phyloP scores from a whole-genome alignment of 2,888 invertebrate genomes.

The Myathropa florea region DNA sequence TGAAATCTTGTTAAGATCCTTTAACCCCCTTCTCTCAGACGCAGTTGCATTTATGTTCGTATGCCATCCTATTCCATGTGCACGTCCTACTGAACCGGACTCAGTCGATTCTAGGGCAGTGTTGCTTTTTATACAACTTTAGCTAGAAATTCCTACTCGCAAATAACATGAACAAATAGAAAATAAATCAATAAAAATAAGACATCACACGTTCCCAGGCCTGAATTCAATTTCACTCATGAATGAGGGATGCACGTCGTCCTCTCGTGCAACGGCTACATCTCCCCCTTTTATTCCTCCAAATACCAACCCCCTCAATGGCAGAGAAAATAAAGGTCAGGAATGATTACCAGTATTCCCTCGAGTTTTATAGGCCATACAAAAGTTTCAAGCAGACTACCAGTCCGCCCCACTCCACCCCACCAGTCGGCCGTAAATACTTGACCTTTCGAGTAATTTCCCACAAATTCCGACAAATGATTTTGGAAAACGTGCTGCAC shows the following conservation, averaged over 20 bases:
- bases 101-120: background rate
- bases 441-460: background rate
- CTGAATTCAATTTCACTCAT: background rate
- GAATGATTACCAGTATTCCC: background rate
- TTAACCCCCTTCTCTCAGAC: too few species aligned
- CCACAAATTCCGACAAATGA: background rate
- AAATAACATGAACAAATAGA: background rate
- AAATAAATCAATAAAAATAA: background rate
- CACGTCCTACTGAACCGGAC: background rate
- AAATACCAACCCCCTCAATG: background rate
- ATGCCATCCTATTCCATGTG: too few species aligned
- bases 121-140: background rate
- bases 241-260: background rate
- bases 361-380: background rate
- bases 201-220: background rate
- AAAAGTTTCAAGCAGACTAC: background rate
- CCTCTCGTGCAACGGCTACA: background rate
- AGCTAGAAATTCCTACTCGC: background rate
- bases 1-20: too few species aligned
- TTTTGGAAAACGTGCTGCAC: slow-evolving; percentile 9
- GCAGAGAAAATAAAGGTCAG: background rate
- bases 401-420: background rate
- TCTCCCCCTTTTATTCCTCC: background rate
- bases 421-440: too few species aligned
- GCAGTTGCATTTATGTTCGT: too few species aligned